A percentile compares a stretch with the other conserved stretches of the same genome.
Conservation (phyloP, 2,888 invertebrate genomes). For the Diaprepes abbreviatus region DNA sequence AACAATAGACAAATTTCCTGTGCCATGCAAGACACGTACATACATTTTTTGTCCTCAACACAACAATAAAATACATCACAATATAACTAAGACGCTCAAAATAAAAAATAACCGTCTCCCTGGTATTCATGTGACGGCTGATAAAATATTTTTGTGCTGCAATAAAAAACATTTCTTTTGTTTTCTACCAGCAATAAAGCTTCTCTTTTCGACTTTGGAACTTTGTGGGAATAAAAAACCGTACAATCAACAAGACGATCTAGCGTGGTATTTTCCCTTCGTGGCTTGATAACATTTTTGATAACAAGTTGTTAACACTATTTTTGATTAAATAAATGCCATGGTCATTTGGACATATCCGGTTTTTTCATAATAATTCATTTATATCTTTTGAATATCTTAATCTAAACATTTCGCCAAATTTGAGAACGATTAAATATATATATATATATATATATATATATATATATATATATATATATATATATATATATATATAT, state of each 20-base stretch:
- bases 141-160: neutral
- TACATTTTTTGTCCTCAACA: no score
- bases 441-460: no score
- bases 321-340: neutral
- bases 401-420: no score
- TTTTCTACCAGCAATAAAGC: neutral
- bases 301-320: slow-evolving; percentile 5
- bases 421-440: no score
- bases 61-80: no score
- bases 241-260: neutral
- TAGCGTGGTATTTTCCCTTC: neutral
- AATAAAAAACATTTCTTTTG: neutral
- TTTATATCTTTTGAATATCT: neutral
- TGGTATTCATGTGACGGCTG: neutral
- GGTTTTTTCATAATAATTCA: neutral
- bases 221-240: neutral
- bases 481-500: no score
- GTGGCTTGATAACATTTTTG: neutral
- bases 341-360: no score
- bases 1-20: no score
- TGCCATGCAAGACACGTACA: no score
- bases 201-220: neutral
- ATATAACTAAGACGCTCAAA: no score
- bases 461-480: no score
- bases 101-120: no score